Percentiles rank a stretch among this genome's conserved stretches.
Conservation (phyloP, 2,797 vertebrate species). For the Tangara arthus region DNA sequence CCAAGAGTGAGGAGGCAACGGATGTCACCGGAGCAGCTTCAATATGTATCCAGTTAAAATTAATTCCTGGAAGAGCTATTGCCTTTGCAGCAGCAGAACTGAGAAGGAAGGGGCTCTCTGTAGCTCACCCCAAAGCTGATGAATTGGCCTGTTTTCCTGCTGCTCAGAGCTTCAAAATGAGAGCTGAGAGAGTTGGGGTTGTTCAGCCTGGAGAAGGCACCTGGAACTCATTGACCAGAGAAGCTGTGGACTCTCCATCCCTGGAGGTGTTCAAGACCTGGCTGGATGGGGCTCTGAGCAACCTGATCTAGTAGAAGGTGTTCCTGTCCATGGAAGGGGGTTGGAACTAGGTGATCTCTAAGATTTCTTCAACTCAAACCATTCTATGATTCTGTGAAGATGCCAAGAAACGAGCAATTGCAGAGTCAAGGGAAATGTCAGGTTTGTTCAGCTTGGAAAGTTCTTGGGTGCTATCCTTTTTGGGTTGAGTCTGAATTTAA, state of each 20-base stretch:
- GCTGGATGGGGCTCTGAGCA: background rate
- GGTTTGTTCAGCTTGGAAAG: background rate
- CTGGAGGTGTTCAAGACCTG: background rate
- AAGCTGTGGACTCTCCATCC: background rate
- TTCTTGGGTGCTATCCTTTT: background rate
- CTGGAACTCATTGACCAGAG: background rate
- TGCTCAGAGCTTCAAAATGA: background rate
- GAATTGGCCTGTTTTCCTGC: background rate
- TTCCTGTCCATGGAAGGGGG: background rate
- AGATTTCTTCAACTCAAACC: background rate
- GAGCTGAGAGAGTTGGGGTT: background rate
- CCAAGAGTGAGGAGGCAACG: background rate
- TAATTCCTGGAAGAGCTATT: background rate
- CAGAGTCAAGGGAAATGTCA: background rate
- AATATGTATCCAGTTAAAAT: background rate
- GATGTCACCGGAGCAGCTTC: background rate
- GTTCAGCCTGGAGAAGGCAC: background rate
- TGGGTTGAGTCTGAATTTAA: background rate
- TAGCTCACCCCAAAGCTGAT: background rate
- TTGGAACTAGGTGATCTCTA: background rate
- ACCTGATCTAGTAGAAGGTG: background rate
- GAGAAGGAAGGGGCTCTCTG: background rate
- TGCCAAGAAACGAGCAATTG: background rate
- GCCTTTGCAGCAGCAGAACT: background rate
- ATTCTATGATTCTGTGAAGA: background rate